Evolutionary conservation across 92 coral and sea anemone genomes (phyloP).

Genomic region (Bergia sp.): DNA sequence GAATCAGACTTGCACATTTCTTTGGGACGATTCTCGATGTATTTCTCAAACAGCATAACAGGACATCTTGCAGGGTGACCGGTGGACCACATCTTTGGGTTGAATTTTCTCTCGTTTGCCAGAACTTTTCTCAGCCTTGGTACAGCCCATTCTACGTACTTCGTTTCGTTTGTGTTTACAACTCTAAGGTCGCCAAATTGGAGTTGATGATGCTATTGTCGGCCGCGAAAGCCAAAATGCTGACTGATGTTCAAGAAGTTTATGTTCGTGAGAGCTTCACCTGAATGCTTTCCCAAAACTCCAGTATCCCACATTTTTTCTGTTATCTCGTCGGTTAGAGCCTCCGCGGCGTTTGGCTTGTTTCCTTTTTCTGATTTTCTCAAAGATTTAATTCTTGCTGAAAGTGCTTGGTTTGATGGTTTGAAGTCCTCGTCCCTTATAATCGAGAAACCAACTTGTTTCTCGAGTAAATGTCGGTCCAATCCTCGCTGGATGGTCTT

Average conservation of each 20-base stretch:
- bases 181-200: neutral
- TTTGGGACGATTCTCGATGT: too few relatives aligned
- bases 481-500: too few relatives aligned
- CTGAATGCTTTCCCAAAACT: neutral
- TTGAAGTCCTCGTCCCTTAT: neutral
- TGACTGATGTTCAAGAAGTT: neutral
- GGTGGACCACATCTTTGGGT: too few relatives aligned
- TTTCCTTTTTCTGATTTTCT: neutral
- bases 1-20: too few relatives aligned
- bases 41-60: too few relatives aligned
- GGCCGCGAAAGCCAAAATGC: neutral
- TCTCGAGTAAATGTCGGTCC: neutral
- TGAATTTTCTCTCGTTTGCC: neutral
- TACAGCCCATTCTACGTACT: neutral
- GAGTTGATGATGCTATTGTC: neutral
- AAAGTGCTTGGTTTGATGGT: neutral
- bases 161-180: neutral
- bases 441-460: neutral
- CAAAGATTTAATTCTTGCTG: neutral
- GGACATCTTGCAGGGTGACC: too few relatives aligned
- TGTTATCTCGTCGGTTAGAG: too few relatives aligned
- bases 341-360: neutral
- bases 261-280: neutral
- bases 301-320: neutral
- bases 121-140: neutral